These are phyloP conservation scores for Liparis tanakae DNA, from an alignment of 2,797 vertebrate species.

Conservation along the genomic window DNA sequence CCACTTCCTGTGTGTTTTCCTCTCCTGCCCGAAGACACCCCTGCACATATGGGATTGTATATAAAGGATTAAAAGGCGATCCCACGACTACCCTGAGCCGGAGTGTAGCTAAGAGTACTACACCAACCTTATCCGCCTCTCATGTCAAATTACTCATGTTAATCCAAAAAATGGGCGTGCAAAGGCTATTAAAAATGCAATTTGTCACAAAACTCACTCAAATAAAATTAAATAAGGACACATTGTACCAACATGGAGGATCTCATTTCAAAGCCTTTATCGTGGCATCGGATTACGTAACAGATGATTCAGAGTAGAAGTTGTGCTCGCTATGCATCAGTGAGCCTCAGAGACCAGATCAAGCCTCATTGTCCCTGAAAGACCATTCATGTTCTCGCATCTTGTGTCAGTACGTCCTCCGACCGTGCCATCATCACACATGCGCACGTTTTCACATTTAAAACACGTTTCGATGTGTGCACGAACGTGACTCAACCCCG, in stretches of 20 bases:
- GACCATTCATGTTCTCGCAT: slow-evolving; percentile 13
- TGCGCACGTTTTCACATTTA: slow-evolving; percentile 17
- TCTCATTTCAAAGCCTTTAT: slow-evolving; percentile 74
- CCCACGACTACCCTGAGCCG: slow-evolving; percentile 61
- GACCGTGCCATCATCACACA: slow-evolving; percentile 14
- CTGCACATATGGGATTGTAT: slow-evolving; percentile 63
- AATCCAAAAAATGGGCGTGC: slow-evolving; percentile 38
- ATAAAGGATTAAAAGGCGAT: slow-evolving; percentile 76
- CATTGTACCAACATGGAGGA: slow-evolving; percentile 69
- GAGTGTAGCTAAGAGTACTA: slow-evolving; percentile 41
- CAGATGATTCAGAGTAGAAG: slow-evolving; percentile 78
- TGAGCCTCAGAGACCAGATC: slow-evolving; percentile 41
- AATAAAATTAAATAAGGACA: slow-evolving; percentile 68
- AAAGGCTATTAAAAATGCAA: slow-evolving; percentile 59
- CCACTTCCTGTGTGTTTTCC: slow-evolving; percentile 53
- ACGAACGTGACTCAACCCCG: slow-evolving; percentile 56
- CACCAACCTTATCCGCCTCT: slow-evolving; percentile 46
- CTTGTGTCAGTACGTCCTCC: slow-evolving; percentile 10
- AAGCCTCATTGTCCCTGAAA: slow-evolving; percentile 22
- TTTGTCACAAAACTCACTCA: slow-evolving; percentile 59
- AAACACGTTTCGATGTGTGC: slow-evolving; percentile 22
- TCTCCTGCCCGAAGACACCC: slow-evolving; percentile 66
- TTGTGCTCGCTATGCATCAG: slow-evolving; percentile 58
- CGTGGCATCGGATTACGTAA: slow-evolving; percentile 79
- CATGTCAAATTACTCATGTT: slow-evolving; percentile 52